Evolutionary conservation across 2,113 vertebrate species (phyloP).

Genomic region (Nothocercus julius): DNA sequence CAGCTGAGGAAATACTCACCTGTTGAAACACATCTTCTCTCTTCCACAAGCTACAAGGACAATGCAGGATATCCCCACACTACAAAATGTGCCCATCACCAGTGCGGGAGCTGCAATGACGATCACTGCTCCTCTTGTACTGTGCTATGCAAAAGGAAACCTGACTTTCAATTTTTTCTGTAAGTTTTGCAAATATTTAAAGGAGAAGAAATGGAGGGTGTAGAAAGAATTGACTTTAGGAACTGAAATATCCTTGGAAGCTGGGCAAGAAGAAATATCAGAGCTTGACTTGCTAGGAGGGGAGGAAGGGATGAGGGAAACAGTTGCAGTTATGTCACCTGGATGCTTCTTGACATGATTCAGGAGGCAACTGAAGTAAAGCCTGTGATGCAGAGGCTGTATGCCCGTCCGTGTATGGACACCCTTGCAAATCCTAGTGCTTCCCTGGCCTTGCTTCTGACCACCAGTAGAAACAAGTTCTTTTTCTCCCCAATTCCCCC

Average conservation of each 20-base stretch:
- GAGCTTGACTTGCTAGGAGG: neutral
- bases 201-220: neutral
- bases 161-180: neutral
- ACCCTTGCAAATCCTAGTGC: rapidly evolving
- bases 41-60: neutral
- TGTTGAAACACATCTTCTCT: neutral
- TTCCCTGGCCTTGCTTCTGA: neutral
- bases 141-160: neutral
- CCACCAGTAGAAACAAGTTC: neutral
- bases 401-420: rapidly evolving
- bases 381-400: neutral
- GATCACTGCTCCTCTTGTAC: neutral
- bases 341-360: neutral
- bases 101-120: neutral
- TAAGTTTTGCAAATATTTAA: neutral
- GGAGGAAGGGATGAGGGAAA: neutral
- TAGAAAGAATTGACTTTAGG: neutral
- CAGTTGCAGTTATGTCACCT: neutral
- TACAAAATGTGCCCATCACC: neutral
- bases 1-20: neutral
- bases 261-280: neutral
- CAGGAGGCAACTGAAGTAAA: neutral
- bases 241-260: neutral
- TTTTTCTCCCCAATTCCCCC: neutral
- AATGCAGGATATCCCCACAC: neutral